phyloP scores from a whole-genome alignment of 1,140 invertebrate species.

The Semibalanus balanoides region DNA sequence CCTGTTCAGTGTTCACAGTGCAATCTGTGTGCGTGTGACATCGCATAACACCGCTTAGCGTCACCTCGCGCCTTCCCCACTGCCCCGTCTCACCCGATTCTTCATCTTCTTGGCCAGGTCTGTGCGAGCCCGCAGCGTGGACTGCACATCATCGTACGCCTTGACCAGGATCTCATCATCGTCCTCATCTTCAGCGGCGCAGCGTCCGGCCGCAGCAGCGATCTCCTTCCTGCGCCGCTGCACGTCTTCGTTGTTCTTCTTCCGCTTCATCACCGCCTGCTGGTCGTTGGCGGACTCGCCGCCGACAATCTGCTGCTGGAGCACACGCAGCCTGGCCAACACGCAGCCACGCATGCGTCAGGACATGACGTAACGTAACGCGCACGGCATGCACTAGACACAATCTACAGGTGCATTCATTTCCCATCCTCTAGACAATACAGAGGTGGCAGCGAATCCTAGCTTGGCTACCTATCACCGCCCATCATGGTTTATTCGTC shows the following conservation, averaged over 20 bases:
- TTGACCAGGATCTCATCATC: constrained; percentile 48
- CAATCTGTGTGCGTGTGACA: no score
- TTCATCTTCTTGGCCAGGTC: constrained; percentile 51
- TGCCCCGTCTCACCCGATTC: constrained; percentile 40
- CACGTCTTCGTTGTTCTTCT: constrained; percentile 42
- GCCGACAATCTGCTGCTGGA: constrained; percentile 60
- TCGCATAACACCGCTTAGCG: background rate
- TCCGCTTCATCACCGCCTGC: constrained; percentile 37
- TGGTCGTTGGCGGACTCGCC: constrained; percentile 58
- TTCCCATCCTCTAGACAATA: no score
- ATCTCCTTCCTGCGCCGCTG: constrained; percentile 48
- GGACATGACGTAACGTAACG: no score
- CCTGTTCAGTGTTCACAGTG: no score
- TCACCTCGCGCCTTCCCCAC: no score
- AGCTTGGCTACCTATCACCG: no score
- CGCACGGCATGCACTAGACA: no score
- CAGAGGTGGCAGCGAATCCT: no score
- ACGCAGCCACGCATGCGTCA: no score
- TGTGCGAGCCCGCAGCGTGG: constrained; percentile 57
- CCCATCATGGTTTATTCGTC: no score
- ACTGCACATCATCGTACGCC: constrained; percentile 58
- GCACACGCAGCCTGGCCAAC: constrained; percentile 41
- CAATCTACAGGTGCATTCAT: no score
- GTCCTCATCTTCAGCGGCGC: constrained; percentile 53
- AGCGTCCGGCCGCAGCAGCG: constrained; percentile 40